A percentile compares a stretch with the other conserved stretches of the same genome.
Evolutionary conservation across 2,113 vertebrate species (phyloP).

Genomic region (Pogonocichla stellata): DNA sequence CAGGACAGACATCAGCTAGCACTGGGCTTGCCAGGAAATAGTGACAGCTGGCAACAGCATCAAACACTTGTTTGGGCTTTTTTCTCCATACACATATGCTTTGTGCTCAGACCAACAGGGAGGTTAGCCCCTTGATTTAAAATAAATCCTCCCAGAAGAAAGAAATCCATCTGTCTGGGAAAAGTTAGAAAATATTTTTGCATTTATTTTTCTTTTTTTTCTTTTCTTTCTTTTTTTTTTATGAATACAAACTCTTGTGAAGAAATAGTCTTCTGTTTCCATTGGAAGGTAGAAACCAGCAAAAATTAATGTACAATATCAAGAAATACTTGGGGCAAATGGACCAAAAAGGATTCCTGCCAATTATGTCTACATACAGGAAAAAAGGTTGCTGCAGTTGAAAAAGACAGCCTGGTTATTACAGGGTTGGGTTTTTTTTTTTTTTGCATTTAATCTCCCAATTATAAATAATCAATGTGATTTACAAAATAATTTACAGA

Average conservation of each 20-base stretch:
- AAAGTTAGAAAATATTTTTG: slow-evolving; percentile 76
- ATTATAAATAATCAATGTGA: slow-evolving; percentile 66
- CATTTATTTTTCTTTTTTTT: slow-evolving; percentile 69
- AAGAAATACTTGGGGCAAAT: slow-evolving; percentile 21
- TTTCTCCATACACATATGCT: not conserved
- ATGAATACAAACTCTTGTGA: slow-evolving; percentile 70
- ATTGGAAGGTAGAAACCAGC: slow-evolving; percentile 44
- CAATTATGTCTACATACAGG: not conserved
- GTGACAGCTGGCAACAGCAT: not conserved
- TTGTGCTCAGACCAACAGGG: not conserved
- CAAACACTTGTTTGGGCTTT: not conserved
- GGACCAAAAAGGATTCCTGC: slow-evolving; percentile 27
- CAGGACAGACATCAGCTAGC: not conserved
- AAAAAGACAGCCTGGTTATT: slow-evolving; percentile 34
- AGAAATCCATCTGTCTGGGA: slow-evolving; percentile 48
- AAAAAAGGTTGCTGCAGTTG: slow-evolving; percentile 11
- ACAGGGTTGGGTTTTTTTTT: not conserved
- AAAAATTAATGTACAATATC: slow-evolving; percentile 51
- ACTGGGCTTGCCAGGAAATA: not conserved
- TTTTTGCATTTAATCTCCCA: slow-evolving; percentile 57
- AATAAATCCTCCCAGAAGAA: slow-evolving; percentile 33
- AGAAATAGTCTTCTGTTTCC: slow-evolving; percentile 69
- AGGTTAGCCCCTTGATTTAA: not conserved
- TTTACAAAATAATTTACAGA: slow-evolving; percentile 70
- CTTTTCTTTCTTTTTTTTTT: not conserved